Evolutionary conservation across 2,888 invertebrate genomes (phyloP).

Genomic region (Zaprionus obscuricornis): DNA sequence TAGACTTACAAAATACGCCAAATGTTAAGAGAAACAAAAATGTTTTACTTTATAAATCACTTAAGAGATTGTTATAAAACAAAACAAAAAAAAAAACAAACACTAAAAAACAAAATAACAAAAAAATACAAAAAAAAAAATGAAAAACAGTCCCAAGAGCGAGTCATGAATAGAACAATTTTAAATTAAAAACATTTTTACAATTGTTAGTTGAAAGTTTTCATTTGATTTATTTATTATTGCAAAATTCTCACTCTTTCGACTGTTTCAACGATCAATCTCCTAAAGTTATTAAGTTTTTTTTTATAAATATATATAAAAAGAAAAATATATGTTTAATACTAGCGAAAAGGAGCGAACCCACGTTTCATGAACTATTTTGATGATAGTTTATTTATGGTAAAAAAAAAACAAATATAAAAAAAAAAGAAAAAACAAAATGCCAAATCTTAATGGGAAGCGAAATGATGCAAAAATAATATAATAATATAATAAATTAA

Average conservation of each 20-base stretch:
- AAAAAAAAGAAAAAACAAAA: too few relatives aligned
- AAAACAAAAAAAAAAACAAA: background rate
- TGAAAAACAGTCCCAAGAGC: too few relatives aligned
- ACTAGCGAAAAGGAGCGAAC: slow-evolving; percentile 34
- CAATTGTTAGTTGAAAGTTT: too few relatives aligned
- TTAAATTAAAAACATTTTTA: too few relatives aligned
- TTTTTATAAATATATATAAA: slow-evolving; percentile 34
- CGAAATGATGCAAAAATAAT: slow-evolving; percentile 52
- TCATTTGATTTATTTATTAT: too few relatives aligned
- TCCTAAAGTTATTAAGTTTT: slow-evolving; percentile 34
- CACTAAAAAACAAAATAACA: background rate
- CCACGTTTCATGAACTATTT: slow-evolving; percentile 63
- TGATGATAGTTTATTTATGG: slow-evolving; percentile 58
- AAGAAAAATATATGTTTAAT: slow-evolving; percentile 11
- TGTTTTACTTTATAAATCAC: slow-evolving; percentile 36
- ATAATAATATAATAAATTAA: slow-evolving; percentile 53
- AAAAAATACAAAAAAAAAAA: background rate
- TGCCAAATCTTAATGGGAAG: slow-evolving; percentile 64
- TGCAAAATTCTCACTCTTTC: too few relatives aligned
- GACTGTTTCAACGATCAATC: too few relatives aligned
- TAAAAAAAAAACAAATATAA: too few relatives aligned
- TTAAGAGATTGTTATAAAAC: slow-evolving; percentile 12
- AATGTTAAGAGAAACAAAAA: slow-evolving; percentile 53
- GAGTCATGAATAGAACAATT: too few relatives aligned
- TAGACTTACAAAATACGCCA: slow-evolving; percentile 73